Conservation (phyloP, 1,140 invertebrate species). For the Holcopasites calliopsidis region DNA sequence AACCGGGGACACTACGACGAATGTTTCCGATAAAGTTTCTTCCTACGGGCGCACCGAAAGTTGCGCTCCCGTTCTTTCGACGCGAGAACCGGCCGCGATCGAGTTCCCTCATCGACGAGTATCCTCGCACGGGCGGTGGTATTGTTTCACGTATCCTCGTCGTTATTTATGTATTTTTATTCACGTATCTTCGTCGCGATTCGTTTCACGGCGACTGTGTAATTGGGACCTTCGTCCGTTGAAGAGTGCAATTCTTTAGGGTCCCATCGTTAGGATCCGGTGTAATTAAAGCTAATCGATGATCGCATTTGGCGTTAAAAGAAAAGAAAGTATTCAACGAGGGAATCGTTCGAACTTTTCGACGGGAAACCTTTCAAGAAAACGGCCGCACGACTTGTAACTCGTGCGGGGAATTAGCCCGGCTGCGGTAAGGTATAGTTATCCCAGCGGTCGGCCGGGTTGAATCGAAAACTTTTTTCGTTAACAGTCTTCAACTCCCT, state of each 20-base stretch:
- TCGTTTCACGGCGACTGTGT: no score
- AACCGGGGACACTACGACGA: constrained; percentile 22
- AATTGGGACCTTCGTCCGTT: no score
- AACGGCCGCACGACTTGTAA: not conserved
- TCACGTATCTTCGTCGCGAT: no score
- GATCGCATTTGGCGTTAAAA: no score
- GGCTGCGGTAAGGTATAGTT: not conserved
- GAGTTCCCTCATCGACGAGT: constrained; percentile 18
- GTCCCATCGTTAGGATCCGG: no score
- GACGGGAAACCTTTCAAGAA: not conserved
- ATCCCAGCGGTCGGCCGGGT: no score
- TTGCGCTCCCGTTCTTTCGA: not conserved
- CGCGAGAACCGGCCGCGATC: not conserved
- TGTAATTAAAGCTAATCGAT: no score
- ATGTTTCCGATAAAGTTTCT: constrained; percentile 4
- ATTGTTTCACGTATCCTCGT: not conserved
- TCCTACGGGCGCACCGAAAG: not conserved
- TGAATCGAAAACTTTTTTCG: not conserved
- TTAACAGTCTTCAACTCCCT: not conserved
- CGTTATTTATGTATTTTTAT: no score
- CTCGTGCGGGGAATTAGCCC: not conserved
- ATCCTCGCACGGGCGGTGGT: not conserved
- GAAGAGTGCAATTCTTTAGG: no score
- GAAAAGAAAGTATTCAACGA: not conserved
- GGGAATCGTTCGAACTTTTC: not conserved